Conservation (phyloP, 2,888 invertebrate species). For the Sycophila texana region DNA sequence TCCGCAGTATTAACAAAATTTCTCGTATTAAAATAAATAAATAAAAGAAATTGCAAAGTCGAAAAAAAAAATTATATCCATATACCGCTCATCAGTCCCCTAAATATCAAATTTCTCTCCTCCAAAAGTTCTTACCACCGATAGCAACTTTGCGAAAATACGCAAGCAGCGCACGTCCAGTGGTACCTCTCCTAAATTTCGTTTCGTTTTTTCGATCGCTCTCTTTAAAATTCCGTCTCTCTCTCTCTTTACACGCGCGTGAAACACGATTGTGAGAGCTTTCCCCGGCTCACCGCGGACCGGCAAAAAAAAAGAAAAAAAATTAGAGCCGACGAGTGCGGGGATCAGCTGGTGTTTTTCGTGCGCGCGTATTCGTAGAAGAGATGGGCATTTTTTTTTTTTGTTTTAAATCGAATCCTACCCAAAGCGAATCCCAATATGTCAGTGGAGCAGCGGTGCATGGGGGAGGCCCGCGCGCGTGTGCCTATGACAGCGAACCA, state of each 20-base stretch:
- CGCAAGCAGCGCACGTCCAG: not conserved
- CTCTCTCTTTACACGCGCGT: not conserved
- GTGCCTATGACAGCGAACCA: slow-evolving; percentile 57
- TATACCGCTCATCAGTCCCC: not conserved
- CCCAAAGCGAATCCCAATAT: slow-evolving; percentile 57
- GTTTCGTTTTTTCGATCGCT: not conserved
- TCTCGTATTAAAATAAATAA: not conserved
- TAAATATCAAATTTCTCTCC: slow-evolving; percentile 1
- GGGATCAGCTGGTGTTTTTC: slow-evolving; percentile 40
- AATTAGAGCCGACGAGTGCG: slow-evolving; percentile 37
- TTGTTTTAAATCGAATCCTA: slow-evolving; percentile 54
- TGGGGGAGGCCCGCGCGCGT: slow-evolving; percentile 22
- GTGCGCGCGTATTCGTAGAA: not conserved
- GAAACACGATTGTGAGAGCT: slow-evolving; percentile 19
- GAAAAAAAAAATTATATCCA: too few species aligned
- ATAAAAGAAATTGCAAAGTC: not conserved
- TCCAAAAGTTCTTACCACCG: not conserved
- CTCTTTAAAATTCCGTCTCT: slow-evolving; percentile 16
- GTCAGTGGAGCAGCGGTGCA: slow-evolving; percentile 48
- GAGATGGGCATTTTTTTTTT: slow-evolving; percentile 31
- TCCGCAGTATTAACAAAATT: too few species aligned
- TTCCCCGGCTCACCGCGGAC: not conserved
- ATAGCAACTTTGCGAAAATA: not conserved
- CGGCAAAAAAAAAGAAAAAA: slow-evolving; percentile 17
- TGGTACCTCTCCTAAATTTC: not conserved